These are phyloP conservation scores for Harpalus rufipes DNA, from an alignment of 2,888 invertebrate genomes.

Conservation along the genomic window DNA sequence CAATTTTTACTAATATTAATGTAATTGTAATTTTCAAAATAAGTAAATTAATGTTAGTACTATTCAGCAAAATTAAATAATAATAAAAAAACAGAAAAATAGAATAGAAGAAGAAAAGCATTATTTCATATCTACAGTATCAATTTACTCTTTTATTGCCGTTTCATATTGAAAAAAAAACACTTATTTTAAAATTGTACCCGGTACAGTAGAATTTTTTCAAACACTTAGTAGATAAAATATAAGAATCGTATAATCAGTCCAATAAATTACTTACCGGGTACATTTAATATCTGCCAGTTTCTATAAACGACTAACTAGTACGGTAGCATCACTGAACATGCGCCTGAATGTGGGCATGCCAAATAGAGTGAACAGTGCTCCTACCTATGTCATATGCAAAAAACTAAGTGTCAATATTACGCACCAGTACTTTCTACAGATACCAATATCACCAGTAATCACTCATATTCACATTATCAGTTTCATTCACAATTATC, in stretches of 20 bases:
- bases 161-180: conserved; percentile 1
- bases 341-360: conserved; percentile 77
- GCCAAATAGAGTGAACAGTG: conserved; percentile 75
- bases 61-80: conserved; percentile 17
- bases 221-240: conserved; percentile 55
- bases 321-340: conserved; percentile 76
- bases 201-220: conserved; percentile 40
- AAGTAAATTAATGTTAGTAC: conserved; percentile 20
- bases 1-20: neutral
- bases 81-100: conserved; percentile 22
- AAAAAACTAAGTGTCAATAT: conserved; percentile 76
- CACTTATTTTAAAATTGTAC: conserved; percentile 24
- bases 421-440: conserved; percentile 47
- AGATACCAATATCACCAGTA: conserved; percentile 41
- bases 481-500: neutral
- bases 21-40: neutral
- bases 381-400: conserved; percentile 76
- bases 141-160: conserved; percentile 13
- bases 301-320: conserved; percentile 74
- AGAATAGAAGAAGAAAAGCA: conserved; percentile 12
- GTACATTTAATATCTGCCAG: conserved; percentile 74
- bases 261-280: conserved; percentile 77
- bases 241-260: conserved; percentile 35
- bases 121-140: conserved; percentile 27
- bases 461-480: conserved; percentile 29